Evolutionary conservation across 2,113 vertebrate genomes (phyloP), one percentile per base, ranked within the genome.

Genomic region (Campylomormyrus numenius): DNA sequence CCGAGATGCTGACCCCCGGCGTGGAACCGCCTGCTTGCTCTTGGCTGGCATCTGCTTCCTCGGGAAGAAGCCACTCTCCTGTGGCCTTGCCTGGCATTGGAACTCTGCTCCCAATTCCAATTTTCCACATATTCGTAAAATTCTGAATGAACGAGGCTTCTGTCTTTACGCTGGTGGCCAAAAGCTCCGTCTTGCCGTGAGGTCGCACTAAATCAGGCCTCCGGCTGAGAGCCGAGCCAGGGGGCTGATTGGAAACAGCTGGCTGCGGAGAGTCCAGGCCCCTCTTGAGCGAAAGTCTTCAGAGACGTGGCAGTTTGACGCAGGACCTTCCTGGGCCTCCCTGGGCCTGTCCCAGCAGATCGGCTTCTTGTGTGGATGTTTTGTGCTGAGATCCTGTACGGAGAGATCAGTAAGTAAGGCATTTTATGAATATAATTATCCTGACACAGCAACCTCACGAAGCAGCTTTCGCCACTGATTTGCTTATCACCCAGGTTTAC

Each of bases 191-290:
- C 83, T 85, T 85, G 24, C 24, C 8, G 7, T 10, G 83, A 85
- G 45, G 39, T 4, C 8, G 1, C 83, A 11, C 83, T 85, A n/a
- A 85, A 45, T 85, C 83, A 17, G 27, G 6, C 49, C 46, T 87
- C 21, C 17, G 5, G 58, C 17, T 0, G 70, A 80, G 70, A 52
- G 88, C 27, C 27, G 3, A 80, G 15, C 15, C 46, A 35, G 17
- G 31, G 66, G 9, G 88, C 27, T 80, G 70, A 88, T 88, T 77
- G 88, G 45, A 50, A 89, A 52, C 88, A 89, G 62, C 88, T 50
- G 88, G 88, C n/a, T 31, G 24, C 8, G 15, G 17, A 70, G 58
- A 74, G 10, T 11, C 19, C 2, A 11, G 42, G 24, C 58, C n/a
- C 10, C 7, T 15, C 11, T 24, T 21, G 5, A 74, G 39, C 5